These are phyloP conservation scores for Gadus chalcogrammus DNA, from an alignment of 2,113 vertebrate species.

Conservation along the genomic window DNA sequence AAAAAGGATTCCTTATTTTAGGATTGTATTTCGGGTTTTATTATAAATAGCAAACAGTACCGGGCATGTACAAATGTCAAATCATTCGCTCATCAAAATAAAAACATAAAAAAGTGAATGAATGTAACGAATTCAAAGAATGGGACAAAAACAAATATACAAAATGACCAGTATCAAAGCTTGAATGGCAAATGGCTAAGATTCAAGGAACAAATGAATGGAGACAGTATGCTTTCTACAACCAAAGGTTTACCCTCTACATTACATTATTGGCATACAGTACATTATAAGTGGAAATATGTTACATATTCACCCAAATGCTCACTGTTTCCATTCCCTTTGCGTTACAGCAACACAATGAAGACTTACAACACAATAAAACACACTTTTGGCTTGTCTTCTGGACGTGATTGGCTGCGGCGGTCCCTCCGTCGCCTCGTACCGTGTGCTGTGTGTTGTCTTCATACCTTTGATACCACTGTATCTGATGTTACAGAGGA, in stretches of 20 bases:
- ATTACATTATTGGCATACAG: slow-evolving; percentile 19
- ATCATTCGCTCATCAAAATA: slow-evolving; percentile 79
- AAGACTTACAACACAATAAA: slow-evolving; percentile 26
- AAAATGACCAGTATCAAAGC: slow-evolving; percentile 69
- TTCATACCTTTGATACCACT: too few relatives aligned
- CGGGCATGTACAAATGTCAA: slow-evolving; percentile 89
- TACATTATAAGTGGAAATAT: slow-evolving; percentile 78
- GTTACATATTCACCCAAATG: slow-evolving; percentile 21
- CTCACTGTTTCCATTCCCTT: neutral
- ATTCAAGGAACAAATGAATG: slow-evolving; percentile 55
- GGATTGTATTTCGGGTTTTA: slow-evolving; percentile 71
- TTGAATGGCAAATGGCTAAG: slow-evolving; percentile 65
- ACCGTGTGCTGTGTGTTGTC: too few relatives aligned
- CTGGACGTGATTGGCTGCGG: slow-evolving; percentile 49
- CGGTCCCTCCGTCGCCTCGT: slow-evolving; percentile 36
- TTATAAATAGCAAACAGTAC: slow-evolving; percentile 98
- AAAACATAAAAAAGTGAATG: slow-evolving; percentile 64
- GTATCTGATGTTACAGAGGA: too few relatives aligned
- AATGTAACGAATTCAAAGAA: slow-evolving; percentile 44
- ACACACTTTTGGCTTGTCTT: slow-evolving; percentile 68
- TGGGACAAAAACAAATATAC: slow-evolving; percentile 69
- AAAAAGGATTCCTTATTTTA: slow-evolving; percentile 37
- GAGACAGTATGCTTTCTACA: slow-evolving; percentile 49
- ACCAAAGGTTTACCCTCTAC: slow-evolving; percentile 1
- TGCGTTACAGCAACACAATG: slow-evolving; percentile 18